Conservation (phyloP, 2,888 invertebrate genomes). For the Augochlorella aurata region DNA sequence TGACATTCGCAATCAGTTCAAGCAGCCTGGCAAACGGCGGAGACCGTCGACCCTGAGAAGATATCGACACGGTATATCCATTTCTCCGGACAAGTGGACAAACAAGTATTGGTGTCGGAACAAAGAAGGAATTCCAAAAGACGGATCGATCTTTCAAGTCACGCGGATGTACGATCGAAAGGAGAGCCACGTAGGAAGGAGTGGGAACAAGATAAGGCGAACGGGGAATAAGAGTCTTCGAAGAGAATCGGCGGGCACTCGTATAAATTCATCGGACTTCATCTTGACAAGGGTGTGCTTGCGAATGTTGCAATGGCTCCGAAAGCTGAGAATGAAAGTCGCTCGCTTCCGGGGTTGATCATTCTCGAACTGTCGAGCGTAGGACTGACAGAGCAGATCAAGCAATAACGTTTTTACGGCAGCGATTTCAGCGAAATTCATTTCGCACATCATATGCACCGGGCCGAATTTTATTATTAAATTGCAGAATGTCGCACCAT, state of each 20-base stretch:
- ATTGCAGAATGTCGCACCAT: not conserved
- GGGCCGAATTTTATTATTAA: not conserved
- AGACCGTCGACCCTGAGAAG: conserved; percentile 46
- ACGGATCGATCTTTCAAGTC: conserved; percentile 59
- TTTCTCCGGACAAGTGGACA: conserved; percentile 63
- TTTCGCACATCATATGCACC: not conserved
- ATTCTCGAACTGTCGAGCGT: conserved; percentile 29
- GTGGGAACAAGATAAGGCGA: not conserved
- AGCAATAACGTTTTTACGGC: conserved; percentile 33
- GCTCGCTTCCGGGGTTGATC: conserved; percentile 35
- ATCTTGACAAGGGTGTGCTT: conserved; percentile 62
- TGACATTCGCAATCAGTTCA: conserved; percentile 33
- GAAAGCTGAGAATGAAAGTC: conserved; percentile 49
- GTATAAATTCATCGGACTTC: conserved; percentile 70
- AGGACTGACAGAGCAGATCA: conserved; percentile 43
- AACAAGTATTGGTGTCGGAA: conserved; percentile 58
- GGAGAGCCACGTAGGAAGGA: conserved; percentile 12
- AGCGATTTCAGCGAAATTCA: conserved; percentile 18
- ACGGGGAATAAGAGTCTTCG: conserved; percentile 33
- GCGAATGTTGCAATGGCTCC: conserved; percentile 51
- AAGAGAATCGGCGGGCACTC: conserved; percentile 45
- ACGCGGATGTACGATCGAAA: conserved; percentile 39
- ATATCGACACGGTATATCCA: conserved; percentile 57
- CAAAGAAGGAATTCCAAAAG: conserved; percentile 61
- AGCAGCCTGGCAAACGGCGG: conserved; percentile 46